Evolutionary conservation across 1,140 invertebrate genomes (phyloP), one percentile per base, ranked within the genome.

Genomic region (Macrostomum lignano): DNA sequence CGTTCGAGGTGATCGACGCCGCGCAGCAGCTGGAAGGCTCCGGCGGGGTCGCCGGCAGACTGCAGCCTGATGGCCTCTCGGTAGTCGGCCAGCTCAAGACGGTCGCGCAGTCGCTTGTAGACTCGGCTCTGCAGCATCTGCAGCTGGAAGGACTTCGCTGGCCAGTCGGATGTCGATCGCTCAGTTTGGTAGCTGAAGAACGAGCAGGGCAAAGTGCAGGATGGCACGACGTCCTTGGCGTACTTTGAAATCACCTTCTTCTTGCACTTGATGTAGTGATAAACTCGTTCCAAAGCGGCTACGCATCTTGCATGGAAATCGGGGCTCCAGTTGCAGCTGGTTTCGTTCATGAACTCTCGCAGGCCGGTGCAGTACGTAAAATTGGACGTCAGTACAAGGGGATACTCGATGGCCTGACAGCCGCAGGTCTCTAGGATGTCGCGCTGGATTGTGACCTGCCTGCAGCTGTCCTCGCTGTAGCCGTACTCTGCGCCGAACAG

Each of bases 321-420:
- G n/a, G n/a, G n/a, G n/a, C n/a, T n/a, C n/a, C n/a, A n/a, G n/a
- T n/a, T n/a, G n/a, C n/a, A n/a, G n/a, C n/a, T n/a, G n/a, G n/a
- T n/a, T n/a, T n/a, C n/a, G n/a, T n/a, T n/a, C n/a, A 28, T 17
- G 19, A 28, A 28, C 9, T 15, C 9, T 28, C 3, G 26, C 26
- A 28, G 15, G 19, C 26, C 9, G 9, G 14, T 28, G 19, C 26
- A 28, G 9, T 15, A 28, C 9, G 26, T 14, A 28, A 28, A 15
- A 28, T 28, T 17, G 19, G 26, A 15, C 3, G 26, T 15, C 26
- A n/a, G n/a, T n/a, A 28, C 26, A 28, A 28, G 19, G 15, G 32
- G 22, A 20, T 33, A 33, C 20, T 33, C 32, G 26, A 33, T 33
- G 5, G 32, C 32, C 11, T n/a, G 6, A 14, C 32, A 33, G 4